phyloP scores from a whole-genome alignment of 2,113 vertebrate genomes.

The Lepus timidus region DNA sequence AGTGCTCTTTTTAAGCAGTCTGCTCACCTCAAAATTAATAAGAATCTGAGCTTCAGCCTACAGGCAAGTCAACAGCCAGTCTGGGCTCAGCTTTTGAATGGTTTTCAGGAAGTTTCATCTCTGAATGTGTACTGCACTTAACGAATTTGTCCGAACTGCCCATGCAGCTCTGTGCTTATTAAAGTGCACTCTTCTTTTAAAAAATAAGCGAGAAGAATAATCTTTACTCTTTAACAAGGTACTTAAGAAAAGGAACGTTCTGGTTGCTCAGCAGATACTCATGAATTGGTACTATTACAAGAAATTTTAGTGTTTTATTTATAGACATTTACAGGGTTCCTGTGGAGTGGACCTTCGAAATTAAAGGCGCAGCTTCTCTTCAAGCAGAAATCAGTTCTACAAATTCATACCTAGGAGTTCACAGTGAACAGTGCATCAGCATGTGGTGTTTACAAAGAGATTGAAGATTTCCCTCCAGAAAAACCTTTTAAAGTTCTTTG shows the following conservation, averaged over 20 bases:
- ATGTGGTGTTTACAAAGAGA: constrained; percentile 84
- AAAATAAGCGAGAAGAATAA: constrained; percentile 91
- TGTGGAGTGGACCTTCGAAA: constrained; percentile 82
- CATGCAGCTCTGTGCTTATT: constrained; percentile 86
- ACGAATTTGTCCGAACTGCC: constrained; percentile 79
- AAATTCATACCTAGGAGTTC: constrained; percentile 81
- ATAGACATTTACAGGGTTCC: constrained; percentile 84
- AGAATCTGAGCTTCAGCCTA: constrained; percentile 80
- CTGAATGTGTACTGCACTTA: constrained; percentile 83
- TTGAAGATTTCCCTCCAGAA: constrained; percentile 66
- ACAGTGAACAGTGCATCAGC: constrained; percentile 82
- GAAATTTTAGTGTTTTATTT: constrained; percentile 84
- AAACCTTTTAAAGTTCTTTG: constrained; percentile 63
- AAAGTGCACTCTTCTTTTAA: constrained; percentile 90
- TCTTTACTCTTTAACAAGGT: constrained; percentile 89
- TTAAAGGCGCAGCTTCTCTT: constrained; percentile 83
- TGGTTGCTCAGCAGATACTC: constrained; percentile 87
- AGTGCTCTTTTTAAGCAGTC: constrained; percentile 81
- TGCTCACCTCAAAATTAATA: constrained; percentile 78
- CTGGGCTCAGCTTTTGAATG: constrained; percentile 78
- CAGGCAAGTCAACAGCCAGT: constrained; percentile 79
- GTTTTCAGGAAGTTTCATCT: constrained; percentile 82
- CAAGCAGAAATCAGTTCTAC: constrained; percentile 82
- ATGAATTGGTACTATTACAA: constrained; percentile 80
- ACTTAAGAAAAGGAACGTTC: constrained; percentile 85